phyloP scores from a whole-genome alignment of 2,113 vertebrate species.

The Rhea americana region DNA sequence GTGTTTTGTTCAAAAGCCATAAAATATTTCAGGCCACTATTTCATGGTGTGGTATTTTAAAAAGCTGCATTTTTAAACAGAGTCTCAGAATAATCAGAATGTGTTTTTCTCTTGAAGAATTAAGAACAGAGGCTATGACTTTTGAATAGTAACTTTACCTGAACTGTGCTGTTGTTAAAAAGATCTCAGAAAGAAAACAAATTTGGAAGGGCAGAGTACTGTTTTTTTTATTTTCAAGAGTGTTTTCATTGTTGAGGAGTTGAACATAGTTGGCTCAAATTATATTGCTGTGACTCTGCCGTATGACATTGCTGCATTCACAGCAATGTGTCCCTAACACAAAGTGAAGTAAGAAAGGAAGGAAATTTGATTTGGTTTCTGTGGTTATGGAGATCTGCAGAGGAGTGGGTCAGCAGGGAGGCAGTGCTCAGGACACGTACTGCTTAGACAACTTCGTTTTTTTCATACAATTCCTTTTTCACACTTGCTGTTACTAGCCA shows the following conservation, averaged over 20 bases:
- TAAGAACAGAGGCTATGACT: not conserved
- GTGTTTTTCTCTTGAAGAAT: not conserved
- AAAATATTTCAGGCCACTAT: not conserved
- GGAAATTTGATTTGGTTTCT: not conserved
- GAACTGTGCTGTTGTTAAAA: not conserved
- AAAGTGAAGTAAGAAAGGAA: constrained; percentile 39
- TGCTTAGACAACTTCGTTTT: not conserved
- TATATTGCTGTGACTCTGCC: not conserved
- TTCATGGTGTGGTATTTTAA: not conserved
- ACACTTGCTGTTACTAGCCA: constrained; percentile 3
- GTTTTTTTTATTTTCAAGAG: not conserved
- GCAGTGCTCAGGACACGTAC: not conserved
- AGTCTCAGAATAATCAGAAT: not conserved
- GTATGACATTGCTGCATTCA: not conserved
- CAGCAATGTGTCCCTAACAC: not conserved
- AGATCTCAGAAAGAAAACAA: not conserved
- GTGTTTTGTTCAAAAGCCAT: not conserved
- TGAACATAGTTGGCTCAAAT: not conserved
- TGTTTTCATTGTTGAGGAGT: not conserved
- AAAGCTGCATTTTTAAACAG: not conserved
- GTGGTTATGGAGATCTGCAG: not conserved
- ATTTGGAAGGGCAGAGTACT: not conserved
- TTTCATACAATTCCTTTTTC: constrained; percentile 10
- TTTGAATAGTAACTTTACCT: not conserved
- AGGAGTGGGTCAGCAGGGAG: not conserved